Base-by-base conservation (phyloP, 2,888 invertebrate genomes). In the Drosophila infuscata region DNA sequence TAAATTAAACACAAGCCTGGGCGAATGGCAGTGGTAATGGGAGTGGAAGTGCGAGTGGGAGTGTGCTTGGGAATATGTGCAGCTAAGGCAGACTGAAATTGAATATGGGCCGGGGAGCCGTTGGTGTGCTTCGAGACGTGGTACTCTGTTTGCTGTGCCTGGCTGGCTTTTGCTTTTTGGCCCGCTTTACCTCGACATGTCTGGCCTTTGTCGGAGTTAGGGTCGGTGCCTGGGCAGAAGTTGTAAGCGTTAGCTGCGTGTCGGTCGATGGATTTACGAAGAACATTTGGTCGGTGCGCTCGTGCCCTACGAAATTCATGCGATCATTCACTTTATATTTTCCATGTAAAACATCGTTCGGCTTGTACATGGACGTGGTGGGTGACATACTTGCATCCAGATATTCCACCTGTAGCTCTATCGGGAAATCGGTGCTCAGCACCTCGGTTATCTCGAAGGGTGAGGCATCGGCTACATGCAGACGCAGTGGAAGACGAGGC, bases 391-490 rank as follows among this genome's bases (percentile, higher is more conserved):
- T 56, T 0, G 62, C 49, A 12, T 83, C 83, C 33, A 65, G 46
- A 12, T 79, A 79, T 17, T 79, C 78, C 12, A 79, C 80, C 48
- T 79, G 72, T 32, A 79, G 63, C 20, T 79, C 78, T 1, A 79
- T 0, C 0, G 78, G 78, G 36, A 79, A 79, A 5, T 79, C 78
- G 1, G 78, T 79, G 63, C 72, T 81, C 46, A 85, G 49, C 43
- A 85, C 87, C 17, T 85, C 80, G 36, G 80, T 80, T 5, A 80
- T 81, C 17, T 80, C 80, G 15, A 80, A 80, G 8, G 80, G 80
- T 2, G 80, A 70, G 0, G 29, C 4, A 17, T 80, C 80, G 4
- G 80, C 74, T 12, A 80, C 81, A 12, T 81, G 78, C 43, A 80
- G 43, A 0, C 85, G 83, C 29, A 85, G 58, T 0, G 85, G 85